These are phyloP conservation scores for Sardina pilchardus DNA, from an alignment of 2,113 vertebrate genomes.

Conservation along the genomic window DNA sequence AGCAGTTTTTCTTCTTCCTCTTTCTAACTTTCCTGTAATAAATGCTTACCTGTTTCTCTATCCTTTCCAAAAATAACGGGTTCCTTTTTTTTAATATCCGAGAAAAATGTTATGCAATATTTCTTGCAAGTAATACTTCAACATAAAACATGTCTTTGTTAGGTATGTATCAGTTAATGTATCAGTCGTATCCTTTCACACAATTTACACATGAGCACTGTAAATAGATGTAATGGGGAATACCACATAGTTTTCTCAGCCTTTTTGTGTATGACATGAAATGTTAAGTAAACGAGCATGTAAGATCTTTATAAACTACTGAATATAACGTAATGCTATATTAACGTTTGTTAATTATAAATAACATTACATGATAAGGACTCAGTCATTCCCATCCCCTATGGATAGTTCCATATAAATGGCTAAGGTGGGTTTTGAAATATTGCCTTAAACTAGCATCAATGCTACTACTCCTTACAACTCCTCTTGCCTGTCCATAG, in stretches of 20 bases:
- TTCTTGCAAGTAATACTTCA: not conserved
- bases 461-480: not conserved
- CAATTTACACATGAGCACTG: not conserved
- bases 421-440: too few relatives aligned
- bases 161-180: not conserved
- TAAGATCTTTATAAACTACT: not conserved
- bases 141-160: not conserved
- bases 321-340: too few relatives aligned
- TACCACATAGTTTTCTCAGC: too few relatives aligned
- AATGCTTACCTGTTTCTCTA: not conserved
- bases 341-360: too few relatives aligned
- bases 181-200: not conserved
- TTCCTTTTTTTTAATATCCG: not conserved
- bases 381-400: too few relatives aligned
- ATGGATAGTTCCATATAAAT: too few relatives aligned
- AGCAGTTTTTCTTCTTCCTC: not conserved
- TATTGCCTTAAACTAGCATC: not conserved
- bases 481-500: not conserved
- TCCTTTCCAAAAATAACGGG: not conserved
- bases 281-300: too few relatives aligned
- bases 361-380: too few relatives aligned
- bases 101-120: not conserved
- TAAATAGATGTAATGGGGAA: not conserved
- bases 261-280: too few relatives aligned
- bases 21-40: conserved; percentile 15